Evolutionary conservation across 37 sponge, comb jelly and placozoan genomes (phyloP).

Genomic region (Amphimedon queenslandica): DNA sequence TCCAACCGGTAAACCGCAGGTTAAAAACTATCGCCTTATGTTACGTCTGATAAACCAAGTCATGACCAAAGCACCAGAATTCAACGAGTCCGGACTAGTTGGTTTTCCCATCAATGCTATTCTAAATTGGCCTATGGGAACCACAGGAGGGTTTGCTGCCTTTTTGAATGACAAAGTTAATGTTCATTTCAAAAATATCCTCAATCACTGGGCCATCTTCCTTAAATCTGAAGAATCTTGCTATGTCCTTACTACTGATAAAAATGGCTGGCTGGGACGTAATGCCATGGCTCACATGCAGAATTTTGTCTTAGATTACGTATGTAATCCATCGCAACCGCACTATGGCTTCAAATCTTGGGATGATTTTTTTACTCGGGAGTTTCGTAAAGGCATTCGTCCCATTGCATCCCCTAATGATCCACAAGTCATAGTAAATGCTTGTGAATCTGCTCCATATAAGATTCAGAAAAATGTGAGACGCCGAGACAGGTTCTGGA

Average conservation of each 20-base stretch:
- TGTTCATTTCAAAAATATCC: no score
- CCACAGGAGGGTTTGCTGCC: no score
- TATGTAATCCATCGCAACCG: slow-evolving; percentile 9
- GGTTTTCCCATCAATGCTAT: no score
- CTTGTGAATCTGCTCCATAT: slow-evolving; percentile 48
- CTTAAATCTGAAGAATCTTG: slow-evolving; percentile 28
- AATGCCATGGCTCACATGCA: slow-evolving; percentile 23
- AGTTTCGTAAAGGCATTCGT: slow-evolving; percentile 62
- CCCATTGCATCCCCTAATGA: slow-evolving; percentile 31
- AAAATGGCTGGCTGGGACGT: slow-evolving; percentile 25
- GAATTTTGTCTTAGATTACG: slow-evolving; percentile 5
- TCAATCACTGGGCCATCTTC: no score
- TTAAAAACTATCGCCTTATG: slow-evolving; percentile 13
- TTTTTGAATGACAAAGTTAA: no score
- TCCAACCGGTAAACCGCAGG: slow-evolving; percentile 33
- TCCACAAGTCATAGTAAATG: no score
- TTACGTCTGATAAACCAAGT: no score
- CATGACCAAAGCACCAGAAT: slow-evolving; percentile 15
- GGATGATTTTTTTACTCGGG: no score
- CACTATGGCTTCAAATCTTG: slow-evolving; percentile 38
- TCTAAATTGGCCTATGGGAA: no score
- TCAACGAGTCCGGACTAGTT: no score
- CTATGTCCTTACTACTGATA: slow-evolving; percentile 21
- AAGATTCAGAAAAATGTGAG: slow-evolving; percentile 12
- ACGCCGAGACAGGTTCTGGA: no score